These are phyloP conservation scores for Eutrigla gurnardus DNA, from an alignment of 2,797 vertebrate species.

Conservation along the genomic window DNA sequence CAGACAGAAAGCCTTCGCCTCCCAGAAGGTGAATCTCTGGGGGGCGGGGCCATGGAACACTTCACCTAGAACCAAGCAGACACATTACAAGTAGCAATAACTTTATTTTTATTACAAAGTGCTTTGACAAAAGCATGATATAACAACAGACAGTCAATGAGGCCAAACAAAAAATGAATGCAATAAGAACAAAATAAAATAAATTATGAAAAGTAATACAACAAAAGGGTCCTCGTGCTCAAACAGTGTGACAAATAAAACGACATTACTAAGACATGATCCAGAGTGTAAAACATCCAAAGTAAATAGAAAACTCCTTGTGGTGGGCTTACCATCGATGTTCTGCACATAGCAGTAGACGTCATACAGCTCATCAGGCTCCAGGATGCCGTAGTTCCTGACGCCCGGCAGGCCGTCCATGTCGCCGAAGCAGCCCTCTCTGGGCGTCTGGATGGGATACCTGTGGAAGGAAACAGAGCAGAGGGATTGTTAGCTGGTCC, in stretches of 20 bases:
- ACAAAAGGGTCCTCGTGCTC: too few species aligned
- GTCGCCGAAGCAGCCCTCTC: constrained; percentile 94
- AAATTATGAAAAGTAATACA: too few species aligned
- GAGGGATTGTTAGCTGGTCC: too few species aligned
- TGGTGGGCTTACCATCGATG: constrained; percentile 84
- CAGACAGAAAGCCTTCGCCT: constrained; percentile 87
- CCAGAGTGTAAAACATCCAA: too few species aligned
- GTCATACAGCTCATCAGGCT: constrained; percentile 90
- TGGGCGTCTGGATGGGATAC: constrained; percentile 93
- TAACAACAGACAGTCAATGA: too few species aligned
- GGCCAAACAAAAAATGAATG: too few species aligned
- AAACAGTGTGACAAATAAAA: too few species aligned
- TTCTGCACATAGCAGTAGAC: constrained; percentile 95
- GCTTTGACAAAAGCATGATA: too few species aligned
- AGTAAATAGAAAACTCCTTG: too few species aligned
- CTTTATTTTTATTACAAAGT: too few species aligned
- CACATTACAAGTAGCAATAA: not conserved
- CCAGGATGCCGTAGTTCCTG: constrained; percentile 90
- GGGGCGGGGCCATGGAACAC: constrained; percentile 87
- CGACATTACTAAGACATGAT: too few species aligned
- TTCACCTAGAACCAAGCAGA: constrained; percentile 82
- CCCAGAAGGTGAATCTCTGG: constrained; percentile 86
- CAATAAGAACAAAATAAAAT: too few species aligned
- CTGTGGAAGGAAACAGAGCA: constrained; percentile 70
- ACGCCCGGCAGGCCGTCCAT: constrained; percentile 93